A percentile compares a stretch with the other conserved stretches of the same genome.
These are phyloP conservation scores for Dreissena polymorpha DNA, from an alignment of 1,140 invertebrate species.

Conservation along the genomic window DNA sequence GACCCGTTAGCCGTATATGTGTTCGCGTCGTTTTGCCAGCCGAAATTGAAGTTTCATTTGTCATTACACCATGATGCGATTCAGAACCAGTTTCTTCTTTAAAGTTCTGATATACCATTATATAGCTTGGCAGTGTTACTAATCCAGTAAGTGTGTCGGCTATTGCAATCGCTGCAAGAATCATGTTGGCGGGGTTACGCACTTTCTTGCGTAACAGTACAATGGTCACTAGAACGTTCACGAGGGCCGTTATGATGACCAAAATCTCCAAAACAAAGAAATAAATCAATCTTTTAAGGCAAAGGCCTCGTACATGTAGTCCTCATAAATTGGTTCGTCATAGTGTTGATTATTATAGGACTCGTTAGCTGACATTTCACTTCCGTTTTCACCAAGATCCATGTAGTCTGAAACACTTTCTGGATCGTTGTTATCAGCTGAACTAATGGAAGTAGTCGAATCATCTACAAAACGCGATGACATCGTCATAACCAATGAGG, in stretches of 20 bases:
- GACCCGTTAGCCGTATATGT: background rate
- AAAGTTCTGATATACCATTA: background rate
- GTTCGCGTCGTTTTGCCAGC: background rate
- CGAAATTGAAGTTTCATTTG: background rate
- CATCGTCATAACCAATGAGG: no score
- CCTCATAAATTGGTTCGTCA: background rate
- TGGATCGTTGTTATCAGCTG: no score
- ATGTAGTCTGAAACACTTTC: no score
- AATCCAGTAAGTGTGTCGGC: constrained; percentile 6
- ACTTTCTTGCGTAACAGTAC: constrained; percentile 7
- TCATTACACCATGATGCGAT: no score
- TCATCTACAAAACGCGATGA: no score
- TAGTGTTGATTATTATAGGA: background rate
- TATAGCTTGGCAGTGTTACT: constrained; percentile 1
- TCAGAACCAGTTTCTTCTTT: background rate
- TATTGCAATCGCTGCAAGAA: background rate
- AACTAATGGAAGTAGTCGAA: no score
- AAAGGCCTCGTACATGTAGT: background rate
- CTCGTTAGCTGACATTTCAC: no score
- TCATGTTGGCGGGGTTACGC: background rate
- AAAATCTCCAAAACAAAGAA: background rate
- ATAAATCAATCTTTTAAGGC: background rate
- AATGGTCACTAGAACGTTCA: background rate
- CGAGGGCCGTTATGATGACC: background rate
- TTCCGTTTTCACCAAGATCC: no score